Conservation (phyloP, 2,888 invertebrate species). For the Cordilura impudica region DNA sequence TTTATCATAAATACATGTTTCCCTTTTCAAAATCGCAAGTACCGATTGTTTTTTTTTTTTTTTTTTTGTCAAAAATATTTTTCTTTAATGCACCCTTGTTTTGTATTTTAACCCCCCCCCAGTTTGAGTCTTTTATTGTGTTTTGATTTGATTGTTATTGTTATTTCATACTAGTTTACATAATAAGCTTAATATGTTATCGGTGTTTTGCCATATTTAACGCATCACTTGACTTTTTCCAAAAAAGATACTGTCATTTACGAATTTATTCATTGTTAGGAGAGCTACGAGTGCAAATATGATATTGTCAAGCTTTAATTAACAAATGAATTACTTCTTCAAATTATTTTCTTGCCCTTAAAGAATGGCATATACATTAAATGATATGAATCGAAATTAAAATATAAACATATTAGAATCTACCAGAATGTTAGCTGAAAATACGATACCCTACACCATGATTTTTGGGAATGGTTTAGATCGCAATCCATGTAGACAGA, state of each 20-base stretch:
- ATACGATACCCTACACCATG: no score
- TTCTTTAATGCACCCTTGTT: constrained; percentile 30
- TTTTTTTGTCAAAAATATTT: neutral
- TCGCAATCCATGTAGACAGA: no score
- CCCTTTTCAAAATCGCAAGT: neutral
- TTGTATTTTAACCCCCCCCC: constrained; percentile 11
- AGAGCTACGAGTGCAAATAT: no score
- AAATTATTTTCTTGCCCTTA: no score
- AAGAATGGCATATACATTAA: no score
- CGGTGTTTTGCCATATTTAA: constrained; percentile 62
- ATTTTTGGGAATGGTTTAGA: no score
- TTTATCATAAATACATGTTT: constrained; percentile 1
- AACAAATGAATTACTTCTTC: no score
- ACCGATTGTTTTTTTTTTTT: neutral
- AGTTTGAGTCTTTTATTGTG: constrained; percentile 38
- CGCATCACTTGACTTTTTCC: constrained; percentile 59
- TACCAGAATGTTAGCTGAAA: no score
- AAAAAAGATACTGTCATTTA: neutral
- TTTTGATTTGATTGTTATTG: constrained; percentile 43
- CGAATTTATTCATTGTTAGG: neutral
- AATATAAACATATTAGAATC: no score
- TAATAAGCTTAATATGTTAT: constrained; percentile 61
- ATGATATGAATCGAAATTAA: no score
- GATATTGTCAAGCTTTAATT: no score
- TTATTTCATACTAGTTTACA: constrained; percentile 46